A percentile compares a stretch with the other conserved stretches of the same genome.
phyloP scores from a whole-genome alignment of 2,113 vertebrate genomes.

The Mobula birostris region DNA sequence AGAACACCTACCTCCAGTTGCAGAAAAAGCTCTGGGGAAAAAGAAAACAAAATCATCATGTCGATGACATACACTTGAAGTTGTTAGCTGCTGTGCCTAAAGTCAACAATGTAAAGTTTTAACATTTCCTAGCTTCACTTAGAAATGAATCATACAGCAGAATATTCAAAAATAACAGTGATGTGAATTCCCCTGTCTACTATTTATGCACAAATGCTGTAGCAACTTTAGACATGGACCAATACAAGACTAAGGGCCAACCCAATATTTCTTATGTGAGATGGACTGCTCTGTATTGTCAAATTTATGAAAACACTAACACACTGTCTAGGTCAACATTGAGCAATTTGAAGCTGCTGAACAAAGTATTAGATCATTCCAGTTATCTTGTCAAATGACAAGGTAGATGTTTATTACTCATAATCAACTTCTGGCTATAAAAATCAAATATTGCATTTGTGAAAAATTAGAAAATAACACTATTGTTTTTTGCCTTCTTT shows the following conservation, averaged over 20 bases:
- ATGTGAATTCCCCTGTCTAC: neutral
- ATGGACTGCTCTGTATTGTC: neutral
- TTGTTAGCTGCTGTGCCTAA: neutral
- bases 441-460: neutral
- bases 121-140: neutral
- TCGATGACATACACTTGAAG: neutral
- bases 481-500: neutral
- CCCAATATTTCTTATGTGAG: neutral
- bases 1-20: constrained; percentile 81
- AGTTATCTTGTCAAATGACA: too few relatives aligned
- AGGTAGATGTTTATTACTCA: neutral
- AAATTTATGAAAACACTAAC: neutral
- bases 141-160: neutral
- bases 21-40: constrained; percentile 80
- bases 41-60: constrained; percentile 45
- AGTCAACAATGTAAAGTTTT: neutral
- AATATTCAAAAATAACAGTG: neutral
- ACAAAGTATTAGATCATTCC: neutral
- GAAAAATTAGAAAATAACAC: too few relatives aligned
- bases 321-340: neutral
- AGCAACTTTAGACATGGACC: neutral
- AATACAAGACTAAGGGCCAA: neutral
- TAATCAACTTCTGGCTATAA: neutral
- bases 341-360: neutral
- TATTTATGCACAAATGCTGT: neutral